These are phyloP conservation scores for Atherinosoma microstoma DNA, from an alignment of 2,797 vertebrate genomes.

Conservation along the genomic window DNA sequence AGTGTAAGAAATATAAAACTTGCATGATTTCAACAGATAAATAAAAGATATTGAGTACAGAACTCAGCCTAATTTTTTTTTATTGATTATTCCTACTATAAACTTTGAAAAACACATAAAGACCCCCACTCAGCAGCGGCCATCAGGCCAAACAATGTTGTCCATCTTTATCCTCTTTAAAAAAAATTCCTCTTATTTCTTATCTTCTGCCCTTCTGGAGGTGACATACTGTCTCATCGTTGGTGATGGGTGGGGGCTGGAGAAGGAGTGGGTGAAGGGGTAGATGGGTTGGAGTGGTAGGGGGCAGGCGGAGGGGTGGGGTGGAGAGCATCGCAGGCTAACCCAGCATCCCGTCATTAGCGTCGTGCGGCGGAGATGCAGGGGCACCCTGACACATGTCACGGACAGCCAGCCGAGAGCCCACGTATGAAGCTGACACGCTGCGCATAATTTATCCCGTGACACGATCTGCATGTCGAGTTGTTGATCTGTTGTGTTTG, in stretches of 20 bases:
- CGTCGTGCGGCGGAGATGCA: constrained; percentile 74
- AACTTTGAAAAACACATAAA: constrained; percentile 9
- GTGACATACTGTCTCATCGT: constrained; percentile 77
- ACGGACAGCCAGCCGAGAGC: constrained; percentile 82
- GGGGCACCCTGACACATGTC: constrained; percentile 86
- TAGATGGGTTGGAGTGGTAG: constrained; percentile 57
- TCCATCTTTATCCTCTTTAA: constrained; percentile 63
- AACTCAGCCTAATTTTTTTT: not conserved
- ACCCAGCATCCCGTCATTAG: constrained; percentile 82
- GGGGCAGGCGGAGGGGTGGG: constrained; percentile 62
- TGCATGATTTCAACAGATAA: not conserved
- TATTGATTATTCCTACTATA: not conserved
- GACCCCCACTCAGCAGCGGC: constrained; percentile 24
- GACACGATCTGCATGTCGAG: constrained; percentile 86
- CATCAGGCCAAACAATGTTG: constrained; percentile 60
- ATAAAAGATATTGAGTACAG: not conserved
- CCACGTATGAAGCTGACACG: constrained; percentile 84
- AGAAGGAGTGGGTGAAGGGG: constrained; percentile 49
- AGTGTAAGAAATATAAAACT: not conserved
- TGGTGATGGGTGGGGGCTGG: constrained; percentile 60
- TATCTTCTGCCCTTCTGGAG: constrained; percentile 63
- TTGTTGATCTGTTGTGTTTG: constrained; percentile 86
- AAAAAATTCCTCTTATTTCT: not conserved
- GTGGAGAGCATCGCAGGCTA: constrained; percentile 64
- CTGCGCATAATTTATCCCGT: constrained; percentile 86